phyloP scores from a whole-genome alignment of 2,797 vertebrate species.

The Emys orbicularis region DNA sequence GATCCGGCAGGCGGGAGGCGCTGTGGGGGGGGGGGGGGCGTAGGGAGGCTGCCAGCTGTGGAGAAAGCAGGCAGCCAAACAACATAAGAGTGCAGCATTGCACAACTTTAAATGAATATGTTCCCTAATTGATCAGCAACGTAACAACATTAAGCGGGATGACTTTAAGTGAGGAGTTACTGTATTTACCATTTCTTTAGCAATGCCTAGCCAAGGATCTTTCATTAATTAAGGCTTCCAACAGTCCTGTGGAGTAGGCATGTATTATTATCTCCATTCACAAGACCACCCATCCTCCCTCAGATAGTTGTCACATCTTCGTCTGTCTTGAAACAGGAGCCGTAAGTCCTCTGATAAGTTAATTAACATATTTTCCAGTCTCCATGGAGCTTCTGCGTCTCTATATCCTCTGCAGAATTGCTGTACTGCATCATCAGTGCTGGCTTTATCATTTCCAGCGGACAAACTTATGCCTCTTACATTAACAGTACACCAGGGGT shows the following conservation, averaged over 20 bases:
- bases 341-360: not conserved
- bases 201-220: not conserved
- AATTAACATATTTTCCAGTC: not conserved
- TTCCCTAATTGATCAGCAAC: too few species aligned
- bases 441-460: not conserved
- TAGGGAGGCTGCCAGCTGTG: too few species aligned
- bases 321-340: not conserved
- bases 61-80: too few species aligned
- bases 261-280: not conserved
- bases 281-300: not conserved
- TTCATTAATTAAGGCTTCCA: not conserved
- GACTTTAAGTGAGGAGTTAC: too few species aligned
- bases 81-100: too few species aligned
- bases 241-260: not conserved
- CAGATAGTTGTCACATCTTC: not conserved
- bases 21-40: too few species aligned
- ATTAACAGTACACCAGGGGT: not conserved
- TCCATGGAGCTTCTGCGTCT: not conserved
- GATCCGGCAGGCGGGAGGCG: too few species aligned
- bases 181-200: not conserved
- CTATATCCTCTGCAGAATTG: not conserved
- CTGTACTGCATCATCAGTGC: not conserved
- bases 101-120: too few species aligned
- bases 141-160: too few species aligned
- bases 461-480: not conserved